Conservation (phyloP, 2,888 invertebrate species). For the Pammene aurita region DNA sequence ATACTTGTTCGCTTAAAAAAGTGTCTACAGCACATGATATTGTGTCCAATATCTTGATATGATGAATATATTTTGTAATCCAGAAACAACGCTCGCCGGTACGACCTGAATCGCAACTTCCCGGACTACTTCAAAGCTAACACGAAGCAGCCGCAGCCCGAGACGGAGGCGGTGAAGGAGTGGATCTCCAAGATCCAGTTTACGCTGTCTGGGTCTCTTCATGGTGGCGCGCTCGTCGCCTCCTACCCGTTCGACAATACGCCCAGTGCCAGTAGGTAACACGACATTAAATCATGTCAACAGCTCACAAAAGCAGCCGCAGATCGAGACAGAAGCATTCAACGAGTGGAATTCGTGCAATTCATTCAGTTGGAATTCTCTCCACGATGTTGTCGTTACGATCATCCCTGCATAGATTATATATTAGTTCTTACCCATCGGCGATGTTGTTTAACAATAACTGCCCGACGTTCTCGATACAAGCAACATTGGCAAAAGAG, state of each 20-base stretch:
- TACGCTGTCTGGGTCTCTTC: slow-evolving; percentile 96
- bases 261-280: slow-evolving; percentile 92
- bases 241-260: slow-evolving; percentile 99
- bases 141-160: slow-evolving; percentile 94
- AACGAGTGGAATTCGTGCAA: neutral
- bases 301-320: neutral
- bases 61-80: slow-evolving; percentile 32
- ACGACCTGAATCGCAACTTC: slow-evolving; percentile 97
- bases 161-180: slow-evolving; percentile 96
- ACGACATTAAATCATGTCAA: slow-evolving; percentile 9
- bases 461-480: no score
- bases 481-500: no score
- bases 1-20: no score
- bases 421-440: no score
- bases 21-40: neutral
- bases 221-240: slow-evolving; percentile 97
- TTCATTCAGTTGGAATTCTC: no score
- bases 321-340: neutral
- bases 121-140: slow-evolving; percentile 97
- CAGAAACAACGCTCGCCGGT: slow-evolving; percentile 93
- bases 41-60: neutral
- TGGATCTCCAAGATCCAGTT: slow-evolving; percentile 97
- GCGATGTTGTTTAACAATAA: no score
- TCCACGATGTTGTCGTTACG: no score
- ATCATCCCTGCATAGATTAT: no score